Evolutionary conservation across 2,113 vertebrate genomes (phyloP), one percentile per base, ranked within the genome.

Genomic region (Anguilla rostrata): DNA sequence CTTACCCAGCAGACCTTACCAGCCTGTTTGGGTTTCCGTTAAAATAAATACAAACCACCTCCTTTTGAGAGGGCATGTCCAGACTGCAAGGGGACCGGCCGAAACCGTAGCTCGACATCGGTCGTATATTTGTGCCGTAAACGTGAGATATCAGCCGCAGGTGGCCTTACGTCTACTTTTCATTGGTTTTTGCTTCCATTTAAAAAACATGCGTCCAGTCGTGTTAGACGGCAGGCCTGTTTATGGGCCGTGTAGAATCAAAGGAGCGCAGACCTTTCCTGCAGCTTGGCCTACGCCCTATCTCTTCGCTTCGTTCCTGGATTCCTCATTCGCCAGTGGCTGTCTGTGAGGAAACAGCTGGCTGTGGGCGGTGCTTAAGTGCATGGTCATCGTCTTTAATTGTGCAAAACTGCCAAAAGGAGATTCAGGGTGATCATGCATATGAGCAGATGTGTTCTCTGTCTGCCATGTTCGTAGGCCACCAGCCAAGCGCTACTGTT

Each of bases 11-110:
- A 83, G 88, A 83, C 49, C 6, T 86, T 18, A 5, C 86, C 60
- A 86, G 40, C 86, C 39, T 56, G 40, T 29, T 63, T 26, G 56
- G 90, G 87, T 90, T 92, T 90, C 86, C 83, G 82, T 90, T 89
- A 90, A 86, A 87, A 87, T 88, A 86, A 91, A 89, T n/a, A 87
- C 82, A 83, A 88, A 90, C 91, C 89, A 91, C 90, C 90, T 93
- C 85, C 86, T 93, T 92, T 89, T 84, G 9, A 57, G 80, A 84
- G 86, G 91, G 87, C 91, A 82, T 90, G 92, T 92, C 91, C 71
- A 87, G 88, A 63, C 91, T 88, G 92, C 89, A 57, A 34, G 89
- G 84, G 87, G 83, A 83, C 90, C 89, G 86, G 39, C 41, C 84
- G 83, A 84, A 40, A 78, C 16, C 84, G 78, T 86, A 20, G 86